phyloP scores from a whole-genome alignment of 2,888 invertebrate genomes.

The Tromatobia lineatoria region DNA sequence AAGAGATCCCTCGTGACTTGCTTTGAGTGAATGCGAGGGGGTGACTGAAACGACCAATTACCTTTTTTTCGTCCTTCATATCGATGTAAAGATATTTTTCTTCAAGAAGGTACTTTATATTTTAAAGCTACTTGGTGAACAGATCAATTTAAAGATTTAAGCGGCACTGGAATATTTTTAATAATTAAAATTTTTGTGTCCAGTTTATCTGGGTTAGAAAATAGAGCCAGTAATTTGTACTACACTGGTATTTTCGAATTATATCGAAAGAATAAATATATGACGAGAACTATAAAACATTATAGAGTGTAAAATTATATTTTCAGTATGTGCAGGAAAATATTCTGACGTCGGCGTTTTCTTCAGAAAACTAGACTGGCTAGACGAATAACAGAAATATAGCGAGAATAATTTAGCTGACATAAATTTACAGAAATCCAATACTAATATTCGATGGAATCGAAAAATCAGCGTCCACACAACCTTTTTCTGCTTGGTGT shows the following conservation, averaged over 20 bases:
- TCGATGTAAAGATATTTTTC: conserved; percentile 58
- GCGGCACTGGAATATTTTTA: not conserved
- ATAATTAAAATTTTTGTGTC: not conserved
- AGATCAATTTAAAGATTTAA: conserved; percentile 8
- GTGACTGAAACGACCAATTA: conserved; percentile 69
- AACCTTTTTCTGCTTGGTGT: no score
- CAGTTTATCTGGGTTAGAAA: not conserved
- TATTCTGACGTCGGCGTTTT: no score
- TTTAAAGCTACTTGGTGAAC: conserved; percentile 4
- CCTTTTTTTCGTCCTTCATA: conserved; percentile 47
- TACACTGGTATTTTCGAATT: not conserved
- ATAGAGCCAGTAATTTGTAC: not conserved
- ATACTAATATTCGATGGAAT: no score
- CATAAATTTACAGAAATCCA: no score
- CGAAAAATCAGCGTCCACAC: no score
- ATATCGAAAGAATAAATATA: not conserved
- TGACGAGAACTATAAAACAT: no score
- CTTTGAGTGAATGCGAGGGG: conserved; percentile 59
- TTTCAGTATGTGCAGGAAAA: no score
- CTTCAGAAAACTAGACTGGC: no score
- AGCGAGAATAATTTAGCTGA: no score
- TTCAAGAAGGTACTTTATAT: conserved; percentile 28
- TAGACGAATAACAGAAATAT: no score
- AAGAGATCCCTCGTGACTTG: conserved; percentile 62
- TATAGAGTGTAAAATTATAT: no score